Conservation (phyloP, 2,888 invertebrate genomes). For the Papilio elwesi region DNA sequence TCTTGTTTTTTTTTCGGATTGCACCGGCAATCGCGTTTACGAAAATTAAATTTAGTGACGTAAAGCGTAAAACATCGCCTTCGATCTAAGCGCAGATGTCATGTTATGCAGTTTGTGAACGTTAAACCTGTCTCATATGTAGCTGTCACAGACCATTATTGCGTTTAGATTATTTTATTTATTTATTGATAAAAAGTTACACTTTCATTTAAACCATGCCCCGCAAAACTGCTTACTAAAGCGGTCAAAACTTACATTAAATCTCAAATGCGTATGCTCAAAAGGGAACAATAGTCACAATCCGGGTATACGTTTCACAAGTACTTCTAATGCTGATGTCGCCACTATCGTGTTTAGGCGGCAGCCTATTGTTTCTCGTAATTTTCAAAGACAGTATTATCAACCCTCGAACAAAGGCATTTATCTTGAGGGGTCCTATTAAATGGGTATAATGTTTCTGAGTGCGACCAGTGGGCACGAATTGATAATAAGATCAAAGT, state of each 20-base stretch:
- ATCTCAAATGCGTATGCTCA: conserved; percentile 14
- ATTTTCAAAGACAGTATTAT: conserved; percentile 56
- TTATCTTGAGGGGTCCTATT: conserved; percentile 63
- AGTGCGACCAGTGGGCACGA: conserved; percentile 76
- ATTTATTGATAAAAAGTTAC: no score
- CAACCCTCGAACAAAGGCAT: conserved; percentile 63
- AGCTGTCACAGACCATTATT: no score
- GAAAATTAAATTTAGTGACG: no score
- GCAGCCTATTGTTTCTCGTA: conserved; percentile 50
- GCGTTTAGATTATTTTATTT: no score
- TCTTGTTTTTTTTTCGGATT: no score
- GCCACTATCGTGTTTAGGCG: conserved; percentile 32
- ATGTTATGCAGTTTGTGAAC: no score
- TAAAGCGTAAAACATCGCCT: no score
- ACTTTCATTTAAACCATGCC: no score
- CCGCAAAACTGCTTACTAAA: no score
- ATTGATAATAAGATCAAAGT: conserved; percentile 84
- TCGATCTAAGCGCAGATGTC: no score
- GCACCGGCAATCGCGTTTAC: no score
- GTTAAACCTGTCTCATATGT: no score
- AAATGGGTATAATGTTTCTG: conserved; percentile 68
- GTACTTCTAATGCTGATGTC: conserved; percentile 22
- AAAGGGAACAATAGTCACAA: conserved; percentile 21
- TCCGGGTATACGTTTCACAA: conserved; percentile 32
- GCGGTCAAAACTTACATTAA: not conserved